These are phyloP conservation scores for Timema cristinae DNA, from an alignment of 2,888 invertebrate species.

Conservation along the genomic window DNA sequence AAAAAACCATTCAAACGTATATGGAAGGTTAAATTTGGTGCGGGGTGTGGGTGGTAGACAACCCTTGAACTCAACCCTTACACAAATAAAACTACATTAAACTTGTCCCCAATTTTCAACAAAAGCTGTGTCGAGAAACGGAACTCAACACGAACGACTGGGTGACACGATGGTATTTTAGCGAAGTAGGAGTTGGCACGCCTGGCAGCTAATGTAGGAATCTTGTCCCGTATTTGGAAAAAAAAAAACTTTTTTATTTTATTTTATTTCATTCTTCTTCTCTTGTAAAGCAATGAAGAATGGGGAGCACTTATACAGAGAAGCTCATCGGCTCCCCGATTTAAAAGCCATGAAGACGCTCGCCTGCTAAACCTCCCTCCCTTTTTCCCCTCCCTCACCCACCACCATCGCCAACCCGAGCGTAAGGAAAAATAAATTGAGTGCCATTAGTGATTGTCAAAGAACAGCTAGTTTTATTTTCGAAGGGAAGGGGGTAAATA, in stretches of 20 bases:
- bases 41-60: no score
- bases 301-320: slow-evolving; percentile 5
- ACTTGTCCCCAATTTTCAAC: no score
- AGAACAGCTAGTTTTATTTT: slow-evolving; percentile 13
- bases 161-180: no score
- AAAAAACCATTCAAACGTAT: no score
- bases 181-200: no score
- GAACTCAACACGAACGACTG: no score
- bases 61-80: no score
- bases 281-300: slow-evolving; percentile 4
- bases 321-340: not conserved
- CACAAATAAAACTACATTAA: no score
- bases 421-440: slow-evolving; percentile 11
- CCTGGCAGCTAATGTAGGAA: slow-evolving; percentile 9
- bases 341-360: slow-evolving; percentile 16
- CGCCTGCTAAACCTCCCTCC: not conserved
- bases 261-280: not conserved
- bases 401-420: no score
- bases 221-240: not conserved
- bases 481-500: slow-evolving; percentile 14
- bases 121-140: no score
- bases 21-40: no score
- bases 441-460: slow-evolving; percentile 17
- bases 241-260: not conserved
- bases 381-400: no score